A percentile compares a stretch with the other conserved stretches of the same genome.
Conservation (phyloP, 2,797 vertebrate genomes). For the Gallinago stenura region DNA sequence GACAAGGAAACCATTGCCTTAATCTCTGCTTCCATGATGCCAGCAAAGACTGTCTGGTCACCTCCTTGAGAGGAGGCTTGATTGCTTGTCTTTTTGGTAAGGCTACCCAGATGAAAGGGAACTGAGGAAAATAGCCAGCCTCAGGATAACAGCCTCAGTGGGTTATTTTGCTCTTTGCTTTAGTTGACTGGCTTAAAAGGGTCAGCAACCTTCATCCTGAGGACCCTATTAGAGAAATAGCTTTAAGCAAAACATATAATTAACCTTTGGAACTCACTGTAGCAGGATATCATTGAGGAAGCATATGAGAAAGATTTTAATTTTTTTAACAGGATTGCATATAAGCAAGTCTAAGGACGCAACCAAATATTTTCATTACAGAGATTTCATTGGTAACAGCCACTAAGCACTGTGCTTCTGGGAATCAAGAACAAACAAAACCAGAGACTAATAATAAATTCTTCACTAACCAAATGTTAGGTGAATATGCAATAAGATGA, state of each 20-base stretch:
- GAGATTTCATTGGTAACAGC: background rate
- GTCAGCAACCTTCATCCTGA: slow-evolving; percentile 19
- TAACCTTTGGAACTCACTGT: slow-evolving; percentile 49
- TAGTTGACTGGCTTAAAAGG: slow-evolving; percentile 55
- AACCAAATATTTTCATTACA: background rate
- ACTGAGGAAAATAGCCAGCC: background rate
- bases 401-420: background rate
- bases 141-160: background rate
- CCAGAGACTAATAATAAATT: background rate
- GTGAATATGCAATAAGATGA: background rate
- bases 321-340: background rate
- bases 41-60: background rate
- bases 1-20: background rate
- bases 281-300: slow-evolving; percentile 46
- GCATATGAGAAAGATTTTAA: background rate
- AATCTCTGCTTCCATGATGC: background rate
- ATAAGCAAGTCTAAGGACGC: background rate
- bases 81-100: background rate
- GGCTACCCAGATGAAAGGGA: background rate
- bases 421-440: background rate
- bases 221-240: slow-evolving; percentile 40
- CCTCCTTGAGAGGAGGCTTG: background rate
- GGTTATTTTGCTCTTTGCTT: slow-evolving; percentile 48
- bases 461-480: background rate
- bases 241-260: slow-evolving; percentile 51